Conservation (phyloP, 35 echinoderm and acorn worm species). For the Hemicentrotus pulcherrimus region DNA sequence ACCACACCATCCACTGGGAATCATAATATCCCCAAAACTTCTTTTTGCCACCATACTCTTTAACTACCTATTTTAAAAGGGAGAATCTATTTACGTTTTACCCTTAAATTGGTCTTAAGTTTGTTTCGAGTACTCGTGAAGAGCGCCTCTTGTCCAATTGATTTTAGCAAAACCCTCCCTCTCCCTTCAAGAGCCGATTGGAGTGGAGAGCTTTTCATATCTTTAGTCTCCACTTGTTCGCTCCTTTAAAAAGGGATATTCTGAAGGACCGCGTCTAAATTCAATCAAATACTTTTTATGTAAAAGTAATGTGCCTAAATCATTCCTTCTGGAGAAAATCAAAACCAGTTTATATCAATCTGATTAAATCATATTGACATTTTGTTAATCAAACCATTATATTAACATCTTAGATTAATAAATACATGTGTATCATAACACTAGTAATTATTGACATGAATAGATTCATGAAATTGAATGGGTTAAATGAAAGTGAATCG, state of each 20-base stretch:
- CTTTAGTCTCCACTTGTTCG: neutral
- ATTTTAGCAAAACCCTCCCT: neutral
- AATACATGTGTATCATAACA: too few relatives aligned
- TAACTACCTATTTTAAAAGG: neutral
- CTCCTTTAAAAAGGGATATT: neutral
- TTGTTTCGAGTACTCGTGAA: neutral
- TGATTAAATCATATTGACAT: neutral
- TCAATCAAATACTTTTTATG: neutral
- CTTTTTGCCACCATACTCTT: neutral
- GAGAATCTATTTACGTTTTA: constrained; percentile 14
- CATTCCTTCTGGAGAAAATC: neutral
- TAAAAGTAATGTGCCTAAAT: neutral
- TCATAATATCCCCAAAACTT: constrained; percentile 8
- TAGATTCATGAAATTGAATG: too few relatives aligned
- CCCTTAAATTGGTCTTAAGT: constrained; percentile 2
- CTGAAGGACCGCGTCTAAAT: neutral
- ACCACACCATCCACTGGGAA: constrained; percentile 29
- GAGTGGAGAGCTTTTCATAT: neutral
- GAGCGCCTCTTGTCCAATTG: neutral
- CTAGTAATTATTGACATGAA: too few relatives aligned
- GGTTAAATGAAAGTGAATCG: too few relatives aligned
- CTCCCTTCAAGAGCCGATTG: neutral
- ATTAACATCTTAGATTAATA: neutral
- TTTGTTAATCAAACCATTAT: neutral
- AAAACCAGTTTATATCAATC: neutral